Conservation (phyloP, 92 coral and sea anemone genomes). For the Porites cylindrica region DNA sequence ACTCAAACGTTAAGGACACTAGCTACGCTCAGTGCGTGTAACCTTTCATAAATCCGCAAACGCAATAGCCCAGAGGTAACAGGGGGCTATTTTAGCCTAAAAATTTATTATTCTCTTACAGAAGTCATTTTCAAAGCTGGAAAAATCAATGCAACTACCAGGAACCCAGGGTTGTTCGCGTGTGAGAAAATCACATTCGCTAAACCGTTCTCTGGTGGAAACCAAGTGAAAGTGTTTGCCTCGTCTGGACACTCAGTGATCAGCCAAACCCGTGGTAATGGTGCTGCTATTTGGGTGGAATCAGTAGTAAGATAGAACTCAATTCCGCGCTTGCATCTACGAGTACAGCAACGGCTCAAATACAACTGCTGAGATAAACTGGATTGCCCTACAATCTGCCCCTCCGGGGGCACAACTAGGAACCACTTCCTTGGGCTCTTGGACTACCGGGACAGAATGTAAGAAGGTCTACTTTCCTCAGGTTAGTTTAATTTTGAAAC, state of each 20-base stretch:
- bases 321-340: constrained; percentile 1
- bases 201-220: background rate
- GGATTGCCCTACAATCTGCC: background rate
- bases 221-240: constrained; percentile 1
- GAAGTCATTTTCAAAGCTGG: background rate
- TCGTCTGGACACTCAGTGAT: constrained; percentile 5
- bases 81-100: background rate
- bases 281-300: constrained; percentile 43
- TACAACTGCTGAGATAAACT: background rate
- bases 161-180: constrained; percentile 16
- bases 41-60: too few species aligned
- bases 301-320: background rate
- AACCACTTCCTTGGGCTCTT: background rate
- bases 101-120: background rate
- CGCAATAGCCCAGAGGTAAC: background rate
- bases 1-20: too few species aligned
- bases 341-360: constrained; percentile 17
- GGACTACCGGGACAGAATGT: constrained; percentile 37
- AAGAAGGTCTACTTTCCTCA: background rate
- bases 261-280: constrained; percentile 6
- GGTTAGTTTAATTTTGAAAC: background rate
- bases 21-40: too few species aligned
- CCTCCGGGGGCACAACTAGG: constrained; percentile 10
- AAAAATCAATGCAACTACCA: background rate
- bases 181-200: constrained; percentile 4